Evolutionary conservation across 2,888 invertebrate species (phyloP).

Genomic region (Cantharis rufa): DNA sequence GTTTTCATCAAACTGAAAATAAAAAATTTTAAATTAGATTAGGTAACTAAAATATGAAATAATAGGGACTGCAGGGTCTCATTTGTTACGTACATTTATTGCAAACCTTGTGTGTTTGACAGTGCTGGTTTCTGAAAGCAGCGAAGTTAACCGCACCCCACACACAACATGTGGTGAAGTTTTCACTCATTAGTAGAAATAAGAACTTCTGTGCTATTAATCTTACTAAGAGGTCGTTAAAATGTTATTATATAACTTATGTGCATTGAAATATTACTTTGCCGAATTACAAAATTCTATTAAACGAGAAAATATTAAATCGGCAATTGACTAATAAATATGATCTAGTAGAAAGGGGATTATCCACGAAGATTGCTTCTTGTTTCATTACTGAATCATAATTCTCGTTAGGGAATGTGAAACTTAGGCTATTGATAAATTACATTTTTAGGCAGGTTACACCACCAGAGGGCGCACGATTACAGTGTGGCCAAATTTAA

Average conservation of each 20-base stretch:
- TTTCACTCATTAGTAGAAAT: conserved; percentile 36
- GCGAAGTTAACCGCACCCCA: conserved; percentile 29
- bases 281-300: conserved; percentile 9
- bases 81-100: conserved; percentile 34
- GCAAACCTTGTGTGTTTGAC: conserved; percentile 34
- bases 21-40: background rate
- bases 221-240: conserved; percentile 20
- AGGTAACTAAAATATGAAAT: background rate
- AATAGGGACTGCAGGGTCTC: background rate
- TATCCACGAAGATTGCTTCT: background rate
- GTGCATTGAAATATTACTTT: conserved; percentile 17
- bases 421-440: background rate
- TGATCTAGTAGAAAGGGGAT: background rate
- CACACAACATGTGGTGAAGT: conserved; percentile 34
- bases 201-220: conserved; percentile 24
- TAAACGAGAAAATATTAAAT: conserved; percentile 1
- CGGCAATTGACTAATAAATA: background rate
- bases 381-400: background rate
- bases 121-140: conserved; percentile 31
- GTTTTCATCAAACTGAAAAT: background rate
- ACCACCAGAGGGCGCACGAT: background rate
- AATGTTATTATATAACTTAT: conserved; percentile 18
- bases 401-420: background rate
- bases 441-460: background rate
- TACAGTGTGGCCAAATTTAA: no score